These are phyloP conservation scores for Oscheius sp. DNA, from an alignment of 2,888 invertebrate species.

Conservation along the genomic window DNA sequence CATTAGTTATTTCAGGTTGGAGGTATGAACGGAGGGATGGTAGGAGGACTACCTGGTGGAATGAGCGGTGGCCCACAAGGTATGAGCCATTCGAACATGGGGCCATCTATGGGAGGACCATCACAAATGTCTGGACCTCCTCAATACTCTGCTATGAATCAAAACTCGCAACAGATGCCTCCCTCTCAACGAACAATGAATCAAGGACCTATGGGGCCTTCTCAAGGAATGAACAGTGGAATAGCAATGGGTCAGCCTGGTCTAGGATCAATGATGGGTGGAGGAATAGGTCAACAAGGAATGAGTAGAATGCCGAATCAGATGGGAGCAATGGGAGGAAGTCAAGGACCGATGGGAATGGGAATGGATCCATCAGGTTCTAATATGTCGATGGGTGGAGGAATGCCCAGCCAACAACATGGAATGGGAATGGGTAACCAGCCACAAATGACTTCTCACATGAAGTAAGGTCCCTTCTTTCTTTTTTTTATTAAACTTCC, in stretches of 20 bases:
- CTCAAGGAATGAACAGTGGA: not conserved
- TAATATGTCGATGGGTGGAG: not conserved
- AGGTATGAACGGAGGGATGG: not conserved
- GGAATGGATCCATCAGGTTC: constrained; percentile 7
- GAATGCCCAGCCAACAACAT: not conserved
- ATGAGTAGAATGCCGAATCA: too few relatives aligned
- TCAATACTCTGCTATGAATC: not conserved
- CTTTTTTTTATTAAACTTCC: too few relatives aligned
- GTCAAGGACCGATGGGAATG: not conserved
- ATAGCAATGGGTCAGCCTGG: not conserved
- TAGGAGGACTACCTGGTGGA: not conserved
- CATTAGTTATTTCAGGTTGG: not conserved
- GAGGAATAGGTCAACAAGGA: not conserved
- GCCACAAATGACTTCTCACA: not conserved
- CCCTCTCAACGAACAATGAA: not conserved
- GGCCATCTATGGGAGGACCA: not conserved
- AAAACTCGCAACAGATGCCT: not conserved
- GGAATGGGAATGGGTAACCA: not conserved
- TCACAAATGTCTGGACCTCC: too few relatives aligned
- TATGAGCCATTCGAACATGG: not conserved
- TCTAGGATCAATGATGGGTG: not conserved
- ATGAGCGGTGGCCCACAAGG: not conserved
- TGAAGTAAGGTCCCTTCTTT: not conserved
- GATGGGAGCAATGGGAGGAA: too few relatives aligned
- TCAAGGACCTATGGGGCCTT: constrained; percentile 4